Conservation (phyloP, 2,888 invertebrate genomes). For the Oeneis ivallda region DNA sequence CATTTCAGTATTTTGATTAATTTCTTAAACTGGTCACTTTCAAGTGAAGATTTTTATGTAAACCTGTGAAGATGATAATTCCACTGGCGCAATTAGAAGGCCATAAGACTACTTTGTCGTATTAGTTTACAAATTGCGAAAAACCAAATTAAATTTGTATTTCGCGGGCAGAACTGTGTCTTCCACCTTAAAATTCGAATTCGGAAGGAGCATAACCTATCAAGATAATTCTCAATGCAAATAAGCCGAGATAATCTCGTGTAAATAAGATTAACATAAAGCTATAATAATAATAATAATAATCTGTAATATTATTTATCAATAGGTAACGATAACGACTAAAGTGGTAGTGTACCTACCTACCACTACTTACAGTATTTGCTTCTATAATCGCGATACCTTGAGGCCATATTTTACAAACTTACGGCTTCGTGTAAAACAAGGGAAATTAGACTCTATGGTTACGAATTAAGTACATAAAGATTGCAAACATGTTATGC, state of each 20-base stretch:
- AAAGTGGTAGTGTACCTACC: constrained; percentile 12
- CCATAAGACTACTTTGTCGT: too few relatives aligned
- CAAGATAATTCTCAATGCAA: constrained; percentile 44
- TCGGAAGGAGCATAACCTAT: not conserved
- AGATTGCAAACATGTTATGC: constrained; percentile 3
- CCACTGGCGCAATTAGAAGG: too few relatives aligned
- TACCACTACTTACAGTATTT: constrained; percentile 11
- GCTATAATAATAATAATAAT: constrained; percentile 2
- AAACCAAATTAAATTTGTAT: too few relatives aligned
- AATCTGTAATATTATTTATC: constrained; percentile 30
- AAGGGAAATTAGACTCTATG: not conserved
- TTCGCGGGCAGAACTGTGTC: too few relatives aligned
- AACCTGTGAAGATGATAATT: too few relatives aligned
- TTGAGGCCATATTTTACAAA: constrained; percentile 25
- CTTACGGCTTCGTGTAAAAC: not conserved
- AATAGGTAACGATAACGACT: constrained; percentile 28
- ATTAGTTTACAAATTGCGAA: too few relatives aligned
- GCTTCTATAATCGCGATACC: constrained; percentile 28
- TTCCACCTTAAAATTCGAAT: too few relatives aligned
- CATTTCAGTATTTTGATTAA: not conserved
- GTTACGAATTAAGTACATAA: not conserved
- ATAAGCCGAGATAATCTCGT: constrained; percentile 27
- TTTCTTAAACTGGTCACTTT: too few relatives aligned
- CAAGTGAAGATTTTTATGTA: too few relatives aligned
- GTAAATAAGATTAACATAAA: constrained; percentile 31